phyloP scores from a whole-genome alignment of 2,113 vertebrate genomes.

The Plestiodon gilberti region DNA sequence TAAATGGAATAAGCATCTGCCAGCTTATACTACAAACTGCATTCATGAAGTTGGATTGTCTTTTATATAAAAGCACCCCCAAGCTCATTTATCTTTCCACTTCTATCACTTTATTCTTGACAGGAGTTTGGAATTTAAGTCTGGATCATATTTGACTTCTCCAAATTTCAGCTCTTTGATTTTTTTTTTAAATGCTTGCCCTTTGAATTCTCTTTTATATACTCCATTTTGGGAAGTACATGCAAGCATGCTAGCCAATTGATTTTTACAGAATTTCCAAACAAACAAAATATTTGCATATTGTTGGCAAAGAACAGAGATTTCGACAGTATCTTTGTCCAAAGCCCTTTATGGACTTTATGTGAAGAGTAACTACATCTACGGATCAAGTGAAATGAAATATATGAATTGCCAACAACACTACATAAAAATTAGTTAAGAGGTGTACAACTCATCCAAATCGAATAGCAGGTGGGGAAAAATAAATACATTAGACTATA shows the following conservation, averaged over 20 bases:
- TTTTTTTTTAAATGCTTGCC: not conserved
- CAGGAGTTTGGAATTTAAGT: not conserved
- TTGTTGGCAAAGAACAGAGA: not conserved
- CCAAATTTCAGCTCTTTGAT: not conserved
- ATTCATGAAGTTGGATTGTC: not conserved
- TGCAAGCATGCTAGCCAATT: not conserved
- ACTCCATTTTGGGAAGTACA: not conserved
- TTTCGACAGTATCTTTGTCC: not conserved
- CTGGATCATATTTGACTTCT: not conserved
- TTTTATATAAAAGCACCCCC: not conserved
- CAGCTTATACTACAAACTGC: not conserved
- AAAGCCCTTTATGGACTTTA: not conserved
- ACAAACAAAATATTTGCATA: conserved; percentile 3
- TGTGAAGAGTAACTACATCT: not conserved
- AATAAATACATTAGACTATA: conserved; percentile 42
- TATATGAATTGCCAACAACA: conserved; percentile 57
- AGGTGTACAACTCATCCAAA: conserved; percentile 60
- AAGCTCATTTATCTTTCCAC: not conserved
- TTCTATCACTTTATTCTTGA: not conserved
- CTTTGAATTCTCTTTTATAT: not conserved
- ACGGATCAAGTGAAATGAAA: conserved; percentile 24
- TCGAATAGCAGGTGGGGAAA: conserved; percentile 41
- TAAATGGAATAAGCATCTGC: not conserved
- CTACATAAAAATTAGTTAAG: conserved; percentile 60
- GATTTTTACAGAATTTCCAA: conserved; percentile 3